Percentiles rank a stretch among this genome's conserved stretches.
phyloP scores from a whole-genome alignment of 2,888 invertebrate genomes.

The Ischnus inquisitorius region DNA sequence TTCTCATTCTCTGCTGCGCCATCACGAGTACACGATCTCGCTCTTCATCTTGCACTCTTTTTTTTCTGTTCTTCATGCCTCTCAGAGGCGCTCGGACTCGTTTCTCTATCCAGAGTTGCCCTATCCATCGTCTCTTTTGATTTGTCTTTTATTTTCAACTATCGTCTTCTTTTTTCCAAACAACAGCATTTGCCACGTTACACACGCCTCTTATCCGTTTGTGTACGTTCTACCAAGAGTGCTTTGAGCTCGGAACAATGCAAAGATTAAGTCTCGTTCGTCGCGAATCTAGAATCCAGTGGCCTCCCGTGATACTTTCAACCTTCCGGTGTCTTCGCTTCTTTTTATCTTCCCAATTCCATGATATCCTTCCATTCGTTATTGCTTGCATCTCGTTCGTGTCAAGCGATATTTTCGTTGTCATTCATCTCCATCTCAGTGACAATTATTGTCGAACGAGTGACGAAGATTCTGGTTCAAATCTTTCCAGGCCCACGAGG shows the following conservation, averaged over 20 bases:
- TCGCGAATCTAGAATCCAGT: neutral
- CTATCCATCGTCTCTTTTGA: constrained; percentile 40
- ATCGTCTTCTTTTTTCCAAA: constrained; percentile 32
- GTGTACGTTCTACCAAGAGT: constrained; percentile 48
- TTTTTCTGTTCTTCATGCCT: constrained; percentile 62
- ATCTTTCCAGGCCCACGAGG: no score
- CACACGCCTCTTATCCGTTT: constrained; percentile 77
- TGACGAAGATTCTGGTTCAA: no score
- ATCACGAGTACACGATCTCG: constrained; percentile 62
- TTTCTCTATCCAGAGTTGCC: constrained; percentile 38
- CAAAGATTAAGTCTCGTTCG: constrained; percentile 65
- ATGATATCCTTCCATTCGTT: neutral
- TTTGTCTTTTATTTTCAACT: constrained; percentile 45
- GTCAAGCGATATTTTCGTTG: no score
- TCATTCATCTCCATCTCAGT: neutral
- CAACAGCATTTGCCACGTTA: constrained; percentile 27
- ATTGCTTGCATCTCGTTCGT: no score
- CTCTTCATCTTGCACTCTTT: constrained; percentile 57
- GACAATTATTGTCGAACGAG: neutral
- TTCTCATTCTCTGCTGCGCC: constrained; percentile 67
- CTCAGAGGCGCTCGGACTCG: constrained; percentile 47
- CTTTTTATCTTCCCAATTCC: neutral
- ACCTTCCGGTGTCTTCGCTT: constrained; percentile 4
- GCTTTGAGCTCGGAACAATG: constrained; percentile 49
- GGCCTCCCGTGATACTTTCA: constrained; percentile 14